Evolutionary conservation across 1,140 invertebrate genomes (phyloP).

Genomic region (Neotoxoptera formosana): DNA sequence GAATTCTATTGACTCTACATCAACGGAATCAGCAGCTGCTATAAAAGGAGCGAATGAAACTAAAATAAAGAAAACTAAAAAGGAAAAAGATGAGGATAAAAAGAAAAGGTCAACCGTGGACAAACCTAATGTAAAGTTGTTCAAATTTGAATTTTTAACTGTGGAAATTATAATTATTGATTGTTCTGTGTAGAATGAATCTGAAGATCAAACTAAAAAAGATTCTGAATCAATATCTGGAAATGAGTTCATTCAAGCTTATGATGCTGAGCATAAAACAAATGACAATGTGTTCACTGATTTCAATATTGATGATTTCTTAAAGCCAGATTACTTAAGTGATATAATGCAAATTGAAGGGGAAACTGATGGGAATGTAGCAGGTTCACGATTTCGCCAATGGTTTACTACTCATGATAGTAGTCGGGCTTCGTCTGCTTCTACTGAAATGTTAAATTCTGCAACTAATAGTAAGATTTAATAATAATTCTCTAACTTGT

Average conservation of each 20-base stretch:
- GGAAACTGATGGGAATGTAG: conserved; percentile 43
- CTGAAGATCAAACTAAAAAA: conserved; percentile 51
- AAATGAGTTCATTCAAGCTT: conserved; percentile 55
- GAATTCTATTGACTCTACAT: conserved; percentile 34
- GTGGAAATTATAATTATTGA: background rate
- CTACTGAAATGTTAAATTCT: conserved; percentile 55
- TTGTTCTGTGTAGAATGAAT: background rate
- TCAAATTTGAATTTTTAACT: background rate
- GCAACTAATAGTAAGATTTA: conserved; percentile 37
- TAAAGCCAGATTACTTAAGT: conserved; percentile 54
- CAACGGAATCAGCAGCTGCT: background rate
- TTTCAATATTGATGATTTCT: conserved; percentile 55
- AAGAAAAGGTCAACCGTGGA: conserved; percentile 27
- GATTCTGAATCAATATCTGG: conserved; percentile 46
- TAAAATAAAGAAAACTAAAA: conserved; percentile 53
- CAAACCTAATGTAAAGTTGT: conserved; percentile 33
- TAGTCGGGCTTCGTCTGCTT: conserved; percentile 48
- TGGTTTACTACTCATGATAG: conserved; percentile 53
- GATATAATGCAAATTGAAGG: conserved; percentile 54
- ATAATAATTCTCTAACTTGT: background rate
- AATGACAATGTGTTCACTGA: conserved; percentile 32
- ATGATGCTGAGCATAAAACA: conserved; percentile 53
- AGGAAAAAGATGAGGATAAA: conserved; percentile 54
- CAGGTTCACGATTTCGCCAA: conserved; percentile 50
- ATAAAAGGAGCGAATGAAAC: conserved; percentile 18